These are phyloP conservation scores for Monarcha castaneiventris DNA, from an alignment of 2,113 vertebrate genomes.

Conservation along the genomic window DNA sequence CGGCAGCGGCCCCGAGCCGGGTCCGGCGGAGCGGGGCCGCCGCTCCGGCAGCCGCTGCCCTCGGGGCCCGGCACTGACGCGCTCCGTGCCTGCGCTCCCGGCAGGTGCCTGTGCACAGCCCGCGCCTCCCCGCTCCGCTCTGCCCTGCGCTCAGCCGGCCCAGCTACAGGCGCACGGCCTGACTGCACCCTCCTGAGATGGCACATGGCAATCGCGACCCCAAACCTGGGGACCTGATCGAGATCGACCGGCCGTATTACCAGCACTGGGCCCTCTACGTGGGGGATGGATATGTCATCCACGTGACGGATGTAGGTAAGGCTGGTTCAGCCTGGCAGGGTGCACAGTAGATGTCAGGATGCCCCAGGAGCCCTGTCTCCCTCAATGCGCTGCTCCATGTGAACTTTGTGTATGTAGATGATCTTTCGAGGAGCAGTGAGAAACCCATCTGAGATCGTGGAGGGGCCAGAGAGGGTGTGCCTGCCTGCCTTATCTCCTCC, in stretches of 20 bases:
- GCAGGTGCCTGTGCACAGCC: too few species aligned
- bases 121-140: too few species aligned
- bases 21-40: background rate
- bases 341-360: background rate
- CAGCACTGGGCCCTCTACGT: constrained; percentile 93
- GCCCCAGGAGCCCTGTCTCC: background rate
- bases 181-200: too few species aligned
- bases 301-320: constrained; percentile 85
- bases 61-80: too few species aligned
- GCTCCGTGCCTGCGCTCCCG: too few species aligned
- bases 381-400: fast-evolving
- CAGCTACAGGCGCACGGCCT: too few species aligned
- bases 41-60: background rate
- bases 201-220: background rate
- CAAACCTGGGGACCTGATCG: constrained; percentile 82
- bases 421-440: background rate
- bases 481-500: background rate
- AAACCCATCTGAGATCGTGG: background rate
- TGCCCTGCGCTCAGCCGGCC: too few species aligned
- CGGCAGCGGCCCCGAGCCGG: background rate
- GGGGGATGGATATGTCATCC: constrained; percentile 89
- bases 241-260: constrained; percentile 86
- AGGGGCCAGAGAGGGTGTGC: background rate
- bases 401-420: background rate
- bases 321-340: background rate